Evolutionary conservation across 1,140 invertebrate species (phyloP).

Genomic region (Thaumatotibia leucotreta): DNA sequence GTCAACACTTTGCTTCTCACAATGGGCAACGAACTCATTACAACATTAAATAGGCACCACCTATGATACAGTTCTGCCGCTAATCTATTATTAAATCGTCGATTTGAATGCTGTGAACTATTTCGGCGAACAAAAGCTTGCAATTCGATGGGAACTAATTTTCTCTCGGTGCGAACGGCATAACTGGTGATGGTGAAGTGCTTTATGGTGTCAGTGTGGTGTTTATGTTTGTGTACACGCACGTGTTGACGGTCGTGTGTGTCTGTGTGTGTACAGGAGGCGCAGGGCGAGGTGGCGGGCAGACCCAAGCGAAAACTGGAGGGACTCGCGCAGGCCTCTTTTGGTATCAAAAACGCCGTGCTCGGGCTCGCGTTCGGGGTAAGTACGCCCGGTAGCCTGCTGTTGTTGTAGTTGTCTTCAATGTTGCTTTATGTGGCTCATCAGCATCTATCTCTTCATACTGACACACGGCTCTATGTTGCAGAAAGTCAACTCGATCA

Average conservation of each 20-base stretch:
- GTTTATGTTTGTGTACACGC: conserved; percentile 13
- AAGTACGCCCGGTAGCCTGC: conserved; percentile 67
- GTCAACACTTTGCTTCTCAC: background rate
- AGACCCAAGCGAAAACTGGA: conserved; percentile 86
- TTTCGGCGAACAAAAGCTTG: conserved; percentile 7
- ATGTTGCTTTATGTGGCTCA: background rate
- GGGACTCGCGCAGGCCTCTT: conserved; percentile 79
- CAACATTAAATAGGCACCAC: background rate
- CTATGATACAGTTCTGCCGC: background rate
- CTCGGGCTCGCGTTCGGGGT: conserved; percentile 88
- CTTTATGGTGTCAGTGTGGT: conserved; percentile 14
- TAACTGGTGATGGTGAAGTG: conserved; percentile 5
- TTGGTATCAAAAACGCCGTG: conserved; percentile 85
- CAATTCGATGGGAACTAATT: conserved; percentile 13
- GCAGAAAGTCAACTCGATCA: conserved; percentile 86
- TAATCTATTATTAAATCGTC: background rate
- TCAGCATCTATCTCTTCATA: background rate
- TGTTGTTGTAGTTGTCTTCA: background rate
- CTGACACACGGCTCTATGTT: conserved; percentile 31
- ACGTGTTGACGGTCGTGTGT: conserved; percentile 8
- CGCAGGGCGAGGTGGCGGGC: conserved; percentile 52
- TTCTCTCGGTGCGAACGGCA: conserved; percentile 3
- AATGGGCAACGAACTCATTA: background rate
- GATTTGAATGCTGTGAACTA: conserved; percentile 10
- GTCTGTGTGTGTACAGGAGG: conserved; percentile 45